phyloP scores from a whole-genome alignment of 2,797 vertebrate genomes.

The Scolopax rusticola region DNA sequence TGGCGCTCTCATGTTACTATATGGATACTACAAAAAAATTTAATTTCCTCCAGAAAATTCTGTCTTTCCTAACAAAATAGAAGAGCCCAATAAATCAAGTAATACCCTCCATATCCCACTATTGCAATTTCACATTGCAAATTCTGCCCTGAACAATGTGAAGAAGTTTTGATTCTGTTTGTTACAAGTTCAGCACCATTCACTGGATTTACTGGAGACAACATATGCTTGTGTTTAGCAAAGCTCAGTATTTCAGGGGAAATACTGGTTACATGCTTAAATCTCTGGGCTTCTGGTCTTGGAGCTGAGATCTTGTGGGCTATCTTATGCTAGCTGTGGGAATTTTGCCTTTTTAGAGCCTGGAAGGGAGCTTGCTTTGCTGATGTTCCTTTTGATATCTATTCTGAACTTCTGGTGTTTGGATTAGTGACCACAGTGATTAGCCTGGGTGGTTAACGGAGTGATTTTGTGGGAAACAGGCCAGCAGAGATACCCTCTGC shows the following conservation, averaged over 20 bases:
- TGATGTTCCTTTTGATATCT: not conserved
- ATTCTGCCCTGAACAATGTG: not conserved
- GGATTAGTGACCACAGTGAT: not conserved
- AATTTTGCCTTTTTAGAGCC: not conserved
- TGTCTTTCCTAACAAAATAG: not conserved
- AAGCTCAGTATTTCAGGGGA: not conserved
- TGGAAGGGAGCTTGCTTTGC: not conserved
- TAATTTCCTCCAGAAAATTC: not conserved
- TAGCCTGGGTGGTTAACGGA: not conserved
- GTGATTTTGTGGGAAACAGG: not conserved
- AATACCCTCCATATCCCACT: not conserved
- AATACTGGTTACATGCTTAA: not conserved
- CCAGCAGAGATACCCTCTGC: not conserved
- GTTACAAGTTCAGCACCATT: not conserved
- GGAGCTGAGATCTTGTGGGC: not conserved
- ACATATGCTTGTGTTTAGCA: not conserved
- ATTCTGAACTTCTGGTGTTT: not conserved
- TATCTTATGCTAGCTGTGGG: not conserved
- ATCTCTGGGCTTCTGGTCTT: not conserved
- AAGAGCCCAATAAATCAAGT: not conserved
- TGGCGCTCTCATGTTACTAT: not conserved
- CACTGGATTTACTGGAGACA: not conserved
- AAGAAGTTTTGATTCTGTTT: not conserved
- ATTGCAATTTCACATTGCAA: not conserved
- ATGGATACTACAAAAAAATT: not conserved